Conservation (phyloP, 2,113 vertebrate genomes). For the Alethe castanea region DNA sequence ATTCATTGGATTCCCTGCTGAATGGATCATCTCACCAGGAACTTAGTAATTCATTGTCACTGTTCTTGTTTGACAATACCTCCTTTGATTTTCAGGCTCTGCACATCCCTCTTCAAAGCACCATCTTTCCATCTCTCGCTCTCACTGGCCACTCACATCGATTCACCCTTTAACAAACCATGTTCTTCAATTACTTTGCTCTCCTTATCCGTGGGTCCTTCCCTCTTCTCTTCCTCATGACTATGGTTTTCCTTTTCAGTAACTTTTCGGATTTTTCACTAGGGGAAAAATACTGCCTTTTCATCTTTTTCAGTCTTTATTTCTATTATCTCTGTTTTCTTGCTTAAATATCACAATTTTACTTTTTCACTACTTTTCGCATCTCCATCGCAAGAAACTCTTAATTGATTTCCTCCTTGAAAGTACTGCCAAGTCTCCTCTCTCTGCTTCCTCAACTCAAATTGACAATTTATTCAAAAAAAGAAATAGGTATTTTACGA, state of each 20-base stretch:
- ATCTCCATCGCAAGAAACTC: neutral
- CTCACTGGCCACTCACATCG: neutral
- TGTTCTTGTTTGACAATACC: neutral
- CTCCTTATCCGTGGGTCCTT: neutral
- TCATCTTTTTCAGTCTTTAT: neutral
- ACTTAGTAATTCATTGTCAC: neutral
- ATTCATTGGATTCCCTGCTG: neutral
- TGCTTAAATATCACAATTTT: neutral
- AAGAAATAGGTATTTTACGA: neutral
- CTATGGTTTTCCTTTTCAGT: neutral
- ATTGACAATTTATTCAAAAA: neutral
- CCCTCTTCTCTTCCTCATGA: neutral
- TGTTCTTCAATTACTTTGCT: neutral
- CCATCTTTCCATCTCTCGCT: neutral
- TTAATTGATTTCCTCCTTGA: neutral
- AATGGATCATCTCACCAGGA: neutral
- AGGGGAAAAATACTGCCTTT: neutral
- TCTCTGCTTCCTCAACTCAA: neutral
- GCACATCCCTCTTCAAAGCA: neutral
- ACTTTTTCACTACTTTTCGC: neutral
- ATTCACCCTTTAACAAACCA: neutral
- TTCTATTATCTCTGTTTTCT: neutral
- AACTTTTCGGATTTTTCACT: neutral
- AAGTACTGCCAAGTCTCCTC: neutral
- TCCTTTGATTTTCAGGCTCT: neutral